Conservation (phyloP, 2,113 vertebrate species). For the Machaerirhynchus nigripectus region DNA sequence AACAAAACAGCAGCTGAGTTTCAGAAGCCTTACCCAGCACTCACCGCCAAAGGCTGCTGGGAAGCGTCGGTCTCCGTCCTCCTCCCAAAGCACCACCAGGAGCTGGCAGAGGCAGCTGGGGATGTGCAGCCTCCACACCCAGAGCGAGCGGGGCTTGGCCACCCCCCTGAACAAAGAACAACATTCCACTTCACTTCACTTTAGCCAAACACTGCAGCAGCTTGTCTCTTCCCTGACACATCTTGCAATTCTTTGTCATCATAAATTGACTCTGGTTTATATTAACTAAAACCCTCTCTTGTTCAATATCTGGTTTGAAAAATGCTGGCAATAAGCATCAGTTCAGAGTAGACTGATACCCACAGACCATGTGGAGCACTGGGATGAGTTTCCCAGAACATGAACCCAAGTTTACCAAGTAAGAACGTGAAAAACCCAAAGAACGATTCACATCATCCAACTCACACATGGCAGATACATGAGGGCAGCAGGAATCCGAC, state of each 20-base stretch:
- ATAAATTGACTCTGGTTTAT: background rate
- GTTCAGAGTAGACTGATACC: background rate
- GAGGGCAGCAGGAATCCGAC: accelerated
- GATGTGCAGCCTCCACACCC: background rate
- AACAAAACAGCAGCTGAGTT: background rate
- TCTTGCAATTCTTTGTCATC: background rate
- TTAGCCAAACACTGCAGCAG: background rate
- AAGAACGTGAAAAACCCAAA: conserved; percentile 1
- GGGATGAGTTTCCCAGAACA: background rate
- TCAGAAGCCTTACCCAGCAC: background rate
- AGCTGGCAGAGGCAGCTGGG: background rate
- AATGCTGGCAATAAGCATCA: background rate
- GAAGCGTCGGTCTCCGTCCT: background rate
- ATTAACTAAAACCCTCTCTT: background rate
- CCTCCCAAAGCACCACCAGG: background rate
- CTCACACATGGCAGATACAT: background rate
- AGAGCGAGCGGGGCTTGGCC: background rate
- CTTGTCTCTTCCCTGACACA: background rate
- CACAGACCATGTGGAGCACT: background rate
- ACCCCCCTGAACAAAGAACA: background rate
- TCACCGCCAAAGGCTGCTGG: background rate
- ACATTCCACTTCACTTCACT: background rate
- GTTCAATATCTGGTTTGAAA: background rate
- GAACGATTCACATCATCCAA: background rate
- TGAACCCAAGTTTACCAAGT: background rate